phyloP scores from a whole-genome alignment of 2,888 invertebrate genomes.

The Amphipyra tragopoginis region DNA sequence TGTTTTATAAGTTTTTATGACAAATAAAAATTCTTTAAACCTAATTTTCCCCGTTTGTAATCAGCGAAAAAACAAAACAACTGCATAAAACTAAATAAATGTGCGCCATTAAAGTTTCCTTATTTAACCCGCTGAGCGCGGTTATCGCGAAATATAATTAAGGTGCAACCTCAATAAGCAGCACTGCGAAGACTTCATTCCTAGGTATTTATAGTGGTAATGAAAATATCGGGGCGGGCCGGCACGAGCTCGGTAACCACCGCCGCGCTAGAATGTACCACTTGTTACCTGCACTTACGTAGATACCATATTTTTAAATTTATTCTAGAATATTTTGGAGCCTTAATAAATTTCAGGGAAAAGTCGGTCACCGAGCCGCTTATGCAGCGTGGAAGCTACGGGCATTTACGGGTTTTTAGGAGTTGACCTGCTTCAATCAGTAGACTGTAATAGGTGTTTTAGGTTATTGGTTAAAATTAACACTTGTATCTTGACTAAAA shows the following conservation, averaged over 20 bases:
- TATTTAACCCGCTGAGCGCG: conserved; percentile 55
- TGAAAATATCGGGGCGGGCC: conserved; percentile 75
- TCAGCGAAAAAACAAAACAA: conserved; percentile 50
- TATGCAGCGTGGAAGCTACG: too few relatives aligned
- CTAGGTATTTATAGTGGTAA: conserved; percentile 74
- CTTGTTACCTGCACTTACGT: conserved; percentile 53
- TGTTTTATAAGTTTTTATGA: too few relatives aligned
- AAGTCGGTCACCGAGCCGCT: too few relatives aligned
- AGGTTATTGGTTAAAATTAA: too few relatives aligned
- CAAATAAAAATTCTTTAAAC: too few relatives aligned
- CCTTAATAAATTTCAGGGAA: too few relatives aligned
- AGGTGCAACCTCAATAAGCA: conserved; percentile 73
- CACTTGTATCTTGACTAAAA: too few relatives aligned
- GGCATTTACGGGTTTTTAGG: too few relatives aligned
- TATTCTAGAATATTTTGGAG: too few relatives aligned
- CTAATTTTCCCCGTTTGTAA: conserved; percentile 38
- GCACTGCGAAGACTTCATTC: conserved; percentile 70
- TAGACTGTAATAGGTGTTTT: too few relatives aligned
- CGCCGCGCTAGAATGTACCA: conserved; percentile 66
- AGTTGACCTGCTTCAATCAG: too few relatives aligned
- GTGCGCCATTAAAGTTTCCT: conserved; percentile 51
- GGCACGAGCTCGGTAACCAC: conserved; percentile 73
- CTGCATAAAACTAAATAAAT: conserved; percentile 50
- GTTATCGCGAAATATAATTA: conserved; percentile 72
- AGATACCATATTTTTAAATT: too few relatives aligned